Evolutionary conservation across 1,140 invertebrate genomes (phyloP).

Genomic region (Drosophila elegans): DNA sequence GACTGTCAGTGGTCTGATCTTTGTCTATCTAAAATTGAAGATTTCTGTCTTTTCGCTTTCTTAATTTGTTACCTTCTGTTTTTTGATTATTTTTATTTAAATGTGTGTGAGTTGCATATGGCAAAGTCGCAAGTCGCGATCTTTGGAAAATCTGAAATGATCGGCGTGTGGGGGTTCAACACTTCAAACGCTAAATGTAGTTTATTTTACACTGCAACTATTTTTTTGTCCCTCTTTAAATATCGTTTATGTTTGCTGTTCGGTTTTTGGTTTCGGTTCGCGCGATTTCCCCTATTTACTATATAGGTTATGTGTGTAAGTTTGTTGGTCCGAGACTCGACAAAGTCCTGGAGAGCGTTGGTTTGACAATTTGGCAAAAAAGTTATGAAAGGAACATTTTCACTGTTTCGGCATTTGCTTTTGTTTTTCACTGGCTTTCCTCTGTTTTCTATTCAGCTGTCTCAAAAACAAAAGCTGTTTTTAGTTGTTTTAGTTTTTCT

Average conservation of each 20-base stretch:
- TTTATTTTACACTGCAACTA: constrained; percentile 53
- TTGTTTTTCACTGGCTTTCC: constrained; percentile 37
- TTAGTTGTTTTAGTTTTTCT: constrained; percentile 24
- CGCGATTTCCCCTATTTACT: constrained; percentile 35
- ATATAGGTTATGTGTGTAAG: constrained; percentile 46
- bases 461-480: constrained; percentile 24
- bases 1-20: constrained; percentile 46
- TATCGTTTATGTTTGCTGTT: constrained; percentile 51
- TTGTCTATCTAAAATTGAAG: constrained; percentile 61
- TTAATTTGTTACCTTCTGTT: constrained; percentile 20
- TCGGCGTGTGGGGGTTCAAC: constrained; percentile 44
- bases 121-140: constrained; percentile 14
- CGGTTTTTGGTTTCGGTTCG: constrained; percentile 28
- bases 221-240: constrained; percentile 45
- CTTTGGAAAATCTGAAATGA: constrained; percentile 36
- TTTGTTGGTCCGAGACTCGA: constrained; percentile 71
- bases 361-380: constrained; percentile 84
- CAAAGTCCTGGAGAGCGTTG: constrained; percentile 80
- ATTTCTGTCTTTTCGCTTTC: constrained; percentile 24
- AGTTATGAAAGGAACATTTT: constrained; percentile 83
- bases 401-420: constrained; percentile 60
- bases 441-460: constrained; percentile 19
- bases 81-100: constrained; percentile 45
- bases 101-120: constrained; percentile 11
- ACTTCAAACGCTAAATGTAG: constrained; percentile 51